phyloP scores from a whole-genome alignment of 2,797 vertebrate genomes.

The Gymnocypris eckloni region DNA sequence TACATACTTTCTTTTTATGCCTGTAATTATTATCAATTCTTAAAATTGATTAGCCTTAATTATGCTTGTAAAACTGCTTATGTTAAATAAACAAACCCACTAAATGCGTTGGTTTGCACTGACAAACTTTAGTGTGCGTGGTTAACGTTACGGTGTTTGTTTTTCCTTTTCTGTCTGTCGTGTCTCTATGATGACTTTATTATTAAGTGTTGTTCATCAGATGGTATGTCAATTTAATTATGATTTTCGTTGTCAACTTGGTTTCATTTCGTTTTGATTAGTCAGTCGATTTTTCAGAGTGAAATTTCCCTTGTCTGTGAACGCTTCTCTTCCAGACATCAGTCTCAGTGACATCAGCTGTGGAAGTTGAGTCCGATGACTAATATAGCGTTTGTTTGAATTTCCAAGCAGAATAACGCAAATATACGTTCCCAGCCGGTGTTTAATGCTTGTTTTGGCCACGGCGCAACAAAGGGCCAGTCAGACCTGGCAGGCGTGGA shows the following conservation, averaged over 20 bases:
- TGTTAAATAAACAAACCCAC: not conserved
- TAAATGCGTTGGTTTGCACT: not conserved
- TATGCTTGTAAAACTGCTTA: not conserved
- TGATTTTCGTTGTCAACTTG: not conserved
- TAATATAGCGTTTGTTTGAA: constrained; percentile 28
- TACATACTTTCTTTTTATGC: not conserved
- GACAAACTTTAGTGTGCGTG: not conserved
- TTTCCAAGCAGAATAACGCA: not conserved
- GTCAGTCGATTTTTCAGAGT: constrained; percentile 15
- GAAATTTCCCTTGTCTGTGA: constrained; percentile 5
- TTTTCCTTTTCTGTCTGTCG: not conserved
- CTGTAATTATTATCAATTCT: not conserved
- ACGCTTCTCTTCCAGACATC: not conserved
- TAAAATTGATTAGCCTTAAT: not conserved
- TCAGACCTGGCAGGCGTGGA: constrained; percentile 19
- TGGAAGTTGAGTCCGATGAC: constrained; percentile 25
- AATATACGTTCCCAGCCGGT: not conserved
- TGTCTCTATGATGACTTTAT: not conserved
- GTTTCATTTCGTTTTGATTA: not conserved
- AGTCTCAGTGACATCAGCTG: constrained; percentile 10
- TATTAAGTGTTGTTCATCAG: not conserved
- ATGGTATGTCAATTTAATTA: not conserved
- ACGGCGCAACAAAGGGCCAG: constrained; percentile 3
- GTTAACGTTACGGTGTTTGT: not conserved
- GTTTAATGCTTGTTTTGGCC: constrained; percentile 21